These are phyloP conservation scores for Dorcus parallelipipedus DNA, from an alignment of 2,888 invertebrate genomes.

Conservation along the genomic window DNA sequence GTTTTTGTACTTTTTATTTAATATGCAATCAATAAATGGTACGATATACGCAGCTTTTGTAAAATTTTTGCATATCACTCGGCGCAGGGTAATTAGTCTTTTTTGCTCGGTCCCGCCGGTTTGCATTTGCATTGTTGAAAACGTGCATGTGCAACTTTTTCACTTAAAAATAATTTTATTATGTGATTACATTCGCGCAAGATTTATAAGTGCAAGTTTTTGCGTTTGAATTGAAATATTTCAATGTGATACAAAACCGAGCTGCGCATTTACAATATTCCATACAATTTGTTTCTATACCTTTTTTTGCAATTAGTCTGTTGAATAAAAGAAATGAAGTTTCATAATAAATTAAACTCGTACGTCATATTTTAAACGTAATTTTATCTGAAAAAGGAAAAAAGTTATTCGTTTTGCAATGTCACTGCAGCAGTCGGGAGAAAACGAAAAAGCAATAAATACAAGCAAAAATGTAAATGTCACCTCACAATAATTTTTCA, in stretches of 20 bases:
- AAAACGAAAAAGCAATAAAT: conserved; percentile 33
- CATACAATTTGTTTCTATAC: neutral
- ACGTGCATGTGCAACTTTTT: neutral
- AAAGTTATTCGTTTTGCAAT: conserved; percentile 22
- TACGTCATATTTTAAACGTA: conserved; percentile 32
- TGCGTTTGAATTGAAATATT: conserved; percentile 8
- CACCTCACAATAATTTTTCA: conserved; percentile 8
- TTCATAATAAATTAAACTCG: conserved; percentile 37
- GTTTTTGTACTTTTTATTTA: conserved; percentile 43
- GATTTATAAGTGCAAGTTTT: conserved; percentile 16
- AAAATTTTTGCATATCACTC: conserved; percentile 6
- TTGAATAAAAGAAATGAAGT: conserved; percentile 36
- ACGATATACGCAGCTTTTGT: conserved; percentile 12
- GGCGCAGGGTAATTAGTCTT: conserved; percentile 22
- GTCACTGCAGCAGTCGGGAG: conserved; percentile 19
- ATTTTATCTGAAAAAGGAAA: conserved; percentile 29
- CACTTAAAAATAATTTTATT: conserved; percentile 3
- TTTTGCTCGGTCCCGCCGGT: neutral
- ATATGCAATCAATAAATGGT: conserved; percentile 45
- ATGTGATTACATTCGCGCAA: conserved; percentile 15
- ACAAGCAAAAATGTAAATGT: conserved; percentile 23
- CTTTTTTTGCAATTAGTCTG: conserved; percentile 32
- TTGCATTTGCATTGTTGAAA: neutral
- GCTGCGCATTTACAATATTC: conserved; percentile 7
- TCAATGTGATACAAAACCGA: neutral